Evolutionary conservation across 2,797 vertebrate genomes (phyloP), one percentile per base, ranked within the genome.

Genomic region (Nannoperca australis): DNA sequence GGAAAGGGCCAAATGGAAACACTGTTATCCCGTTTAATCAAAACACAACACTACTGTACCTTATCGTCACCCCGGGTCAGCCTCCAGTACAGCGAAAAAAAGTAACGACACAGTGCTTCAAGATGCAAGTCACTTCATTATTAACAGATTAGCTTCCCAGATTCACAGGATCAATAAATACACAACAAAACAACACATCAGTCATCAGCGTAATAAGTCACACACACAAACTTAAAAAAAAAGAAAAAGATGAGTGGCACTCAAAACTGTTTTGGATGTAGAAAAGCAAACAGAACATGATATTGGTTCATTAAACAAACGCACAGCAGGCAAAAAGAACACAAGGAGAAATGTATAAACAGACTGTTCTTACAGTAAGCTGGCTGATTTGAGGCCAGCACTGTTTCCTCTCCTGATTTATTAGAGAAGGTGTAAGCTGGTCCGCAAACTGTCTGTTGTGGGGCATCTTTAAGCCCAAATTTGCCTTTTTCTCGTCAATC

Each of bases 41-140:
- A 95, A 97, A 96, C 95, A 95, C 93, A 92, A 94, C 93, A 92
- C 94, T 82, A 92, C 94, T 88, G 80, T 82, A 84, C 59, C 87
- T 90, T 85, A 92, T 84, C 24, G 17, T 61, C 79, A 89, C 50
- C 64, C 93, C 87, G 73, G 73, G 51, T 58, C 71, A 70, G 73
- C 54, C 40, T 89, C 74, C 63, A 65, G 63, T 75, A 77, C 70
- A 90, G 92, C 94, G 94, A 95, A 93, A 93, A 93, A 93, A 77
- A 62, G 27, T 62, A 76, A 83, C 40, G 71, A 79, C 64, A 67
- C 53, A 54, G 59, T 83, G 74, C 49, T 88, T 83, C 77, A 32
- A 81, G 81, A 73, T 79, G 78, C 84, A 92, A 91, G 86, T 89
- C 95, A 95, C 95, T 93, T 91, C 93, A 95, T 94, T 95, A 85